phyloP scores from a whole-genome alignment of 2,888 invertebrate genomes.

The Toxonevra muliebris region DNA sequence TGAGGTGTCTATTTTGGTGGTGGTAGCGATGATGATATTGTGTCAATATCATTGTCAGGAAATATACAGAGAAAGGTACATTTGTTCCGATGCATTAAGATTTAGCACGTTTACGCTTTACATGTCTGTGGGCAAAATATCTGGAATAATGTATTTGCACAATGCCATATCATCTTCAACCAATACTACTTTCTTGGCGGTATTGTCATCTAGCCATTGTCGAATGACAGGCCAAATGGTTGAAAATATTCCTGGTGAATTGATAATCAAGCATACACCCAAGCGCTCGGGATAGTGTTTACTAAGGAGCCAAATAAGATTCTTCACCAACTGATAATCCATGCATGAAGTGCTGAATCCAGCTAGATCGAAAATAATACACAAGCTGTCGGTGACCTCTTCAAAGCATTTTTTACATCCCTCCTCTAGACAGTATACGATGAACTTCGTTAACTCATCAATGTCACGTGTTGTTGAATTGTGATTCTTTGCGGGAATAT shows the following conservation, averaged over 20 bases:
- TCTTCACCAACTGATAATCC: slow-evolving; percentile 84
- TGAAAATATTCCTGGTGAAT: slow-evolving; percentile 78
- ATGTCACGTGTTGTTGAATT: slow-evolving; percentile 75
- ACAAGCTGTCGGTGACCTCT: slow-evolving; percentile 80
- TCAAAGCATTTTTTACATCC: slow-evolving; percentile 82
- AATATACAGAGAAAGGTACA: no score
- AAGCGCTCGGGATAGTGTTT: slow-evolving; percentile 82
- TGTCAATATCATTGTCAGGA: no score
- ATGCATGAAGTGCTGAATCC: slow-evolving; percentile 78
- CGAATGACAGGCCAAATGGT: slow-evolving; percentile 82
- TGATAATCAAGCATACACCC: slow-evolving; percentile 79
- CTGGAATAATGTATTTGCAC: slow-evolving; percentile 79
- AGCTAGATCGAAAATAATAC: slow-evolving; percentile 81
- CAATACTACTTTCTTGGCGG: slow-evolving; percentile 79
- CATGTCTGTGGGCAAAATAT: slow-evolving; percentile 77
- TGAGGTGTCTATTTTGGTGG: no score
- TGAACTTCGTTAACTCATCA: slow-evolving; percentile 80
- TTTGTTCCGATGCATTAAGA: no score
- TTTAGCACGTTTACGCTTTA: slow-evolving; percentile 50
- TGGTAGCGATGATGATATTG: no score
- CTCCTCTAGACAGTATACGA: slow-evolving; percentile 80
- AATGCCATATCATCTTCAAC: slow-evolving; percentile 76
- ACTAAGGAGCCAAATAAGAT: slow-evolving; percentile 79
- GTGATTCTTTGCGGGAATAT: slow-evolving; percentile 82
- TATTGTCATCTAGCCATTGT: slow-evolving; percentile 81